Percentiles rank a stretch among this genome's conserved stretches.
These are phyloP conservation scores for Tragelaphus scriptus DNA, from an alignment of 2,113 vertebrate genomes.

Conservation along the genomic window DNA sequence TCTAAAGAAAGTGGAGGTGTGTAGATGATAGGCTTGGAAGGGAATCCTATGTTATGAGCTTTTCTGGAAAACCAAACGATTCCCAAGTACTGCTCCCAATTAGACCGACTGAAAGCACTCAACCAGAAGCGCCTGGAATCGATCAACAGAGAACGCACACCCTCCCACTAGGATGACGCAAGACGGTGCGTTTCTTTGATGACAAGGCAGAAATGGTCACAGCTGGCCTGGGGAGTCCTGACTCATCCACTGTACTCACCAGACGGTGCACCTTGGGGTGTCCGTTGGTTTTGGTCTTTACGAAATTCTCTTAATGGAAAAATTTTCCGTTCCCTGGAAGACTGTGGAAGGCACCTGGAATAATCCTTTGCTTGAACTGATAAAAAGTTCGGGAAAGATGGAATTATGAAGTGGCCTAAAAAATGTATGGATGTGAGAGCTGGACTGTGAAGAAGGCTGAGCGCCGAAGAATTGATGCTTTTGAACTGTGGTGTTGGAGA, in stretches of 20 bases:
- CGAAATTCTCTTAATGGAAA: background rate
- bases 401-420: background rate
- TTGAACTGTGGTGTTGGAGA: too few species aligned
- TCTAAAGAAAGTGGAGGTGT: background rate
- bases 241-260: background rate
- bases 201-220: background rate
- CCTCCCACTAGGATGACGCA: background rate
- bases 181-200: background rate
- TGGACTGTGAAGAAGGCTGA: too few species aligned
- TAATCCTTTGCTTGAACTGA: background rate
- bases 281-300: background rate
- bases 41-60: background rate
- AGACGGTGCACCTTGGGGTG: background rate
- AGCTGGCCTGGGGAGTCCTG: background rate
- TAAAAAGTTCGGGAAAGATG: background rate
- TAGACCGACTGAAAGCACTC: background rate
- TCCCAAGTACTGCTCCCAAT: background rate
- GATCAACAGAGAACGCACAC: background rate
- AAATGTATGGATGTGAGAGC: too few species aligned
- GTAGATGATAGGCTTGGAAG: background rate
- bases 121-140: background rate
- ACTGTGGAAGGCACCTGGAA: background rate
- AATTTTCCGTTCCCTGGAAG: background rate
- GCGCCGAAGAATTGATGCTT: too few species aligned
- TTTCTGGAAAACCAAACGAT: background rate